Evolutionary conservation across 2,113 vertebrate species (phyloP), one percentile per base, ranked within the genome.

Genomic region (Mesembrinibis cayennensis): DNA sequence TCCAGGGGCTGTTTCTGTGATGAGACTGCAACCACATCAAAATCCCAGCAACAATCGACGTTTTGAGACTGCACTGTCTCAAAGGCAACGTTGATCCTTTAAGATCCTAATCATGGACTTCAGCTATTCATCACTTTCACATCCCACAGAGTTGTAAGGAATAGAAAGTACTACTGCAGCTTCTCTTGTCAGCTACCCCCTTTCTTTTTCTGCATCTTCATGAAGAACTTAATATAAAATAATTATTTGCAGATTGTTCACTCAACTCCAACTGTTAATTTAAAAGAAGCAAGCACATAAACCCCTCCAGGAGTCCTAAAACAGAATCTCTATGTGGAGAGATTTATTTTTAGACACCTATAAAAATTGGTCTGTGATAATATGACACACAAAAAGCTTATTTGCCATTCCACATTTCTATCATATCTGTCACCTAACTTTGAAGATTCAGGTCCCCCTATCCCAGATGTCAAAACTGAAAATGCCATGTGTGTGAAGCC

Each of bases 221-320:
- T 95, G 89, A 96, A 95, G 78, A 95, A 73, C 20, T 85, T 94
- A 70, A 95, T 94, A 89, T 73, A 86, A 95, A 93, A 90, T 88
- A 85, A 94, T 95, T 83, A 95, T 88, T 89, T 7, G 7, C 94
- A 94, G 84, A 80, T 79, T 87, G 89, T 90, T 96, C 50, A 62
- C 79, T 90, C 58, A 73, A 74, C 85, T 94, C 97, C 92, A 93
- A 90, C 87, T 88, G 93, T 83, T 95, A 94, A 80, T 96, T 94
- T 85, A 82, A 96, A 96, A 95, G 95, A 62, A 91, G 66, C 65
- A 69, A 88, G 87, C 20, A 80, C 25, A 88, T 82, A 76, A 93
- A 91, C 8, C 74, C 74, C 95, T 73, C 56, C 82, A 95, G 93
- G 90, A 96, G 62, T 53, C 92, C 74, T 93, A 88, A 94, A 96